phyloP scores from a whole-genome alignment of 2,797 vertebrate species.

The Borostomias antarcticus region DNA sequence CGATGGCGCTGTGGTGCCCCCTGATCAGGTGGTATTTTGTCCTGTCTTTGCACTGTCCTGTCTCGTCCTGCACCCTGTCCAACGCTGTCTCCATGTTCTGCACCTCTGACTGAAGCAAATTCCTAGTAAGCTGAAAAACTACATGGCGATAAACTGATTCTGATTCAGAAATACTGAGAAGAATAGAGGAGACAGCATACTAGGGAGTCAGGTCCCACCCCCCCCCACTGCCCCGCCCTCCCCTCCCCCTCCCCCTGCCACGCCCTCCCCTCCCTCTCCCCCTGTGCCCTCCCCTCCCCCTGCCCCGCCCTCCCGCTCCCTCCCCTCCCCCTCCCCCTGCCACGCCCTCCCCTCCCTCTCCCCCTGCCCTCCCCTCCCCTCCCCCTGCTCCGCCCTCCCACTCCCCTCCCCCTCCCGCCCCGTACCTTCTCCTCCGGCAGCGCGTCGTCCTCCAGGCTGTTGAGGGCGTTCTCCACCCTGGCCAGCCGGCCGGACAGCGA shows the following conservation, averaged over 20 bases:
- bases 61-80: too few relatives aligned
- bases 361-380: too few relatives aligned
- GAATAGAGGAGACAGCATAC: too few relatives aligned
- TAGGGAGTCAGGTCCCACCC: too few relatives aligned
- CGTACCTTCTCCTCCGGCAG: constrained; percentile 84
- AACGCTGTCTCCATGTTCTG: not conserved
- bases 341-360: too few relatives aligned
- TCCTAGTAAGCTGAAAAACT: too few relatives aligned
- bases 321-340: not conserved
- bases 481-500: constrained; percentile 91
- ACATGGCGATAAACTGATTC: too few relatives aligned
- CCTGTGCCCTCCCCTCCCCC: not conserved
- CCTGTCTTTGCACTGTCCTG: too few relatives aligned
- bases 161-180: too few relatives aligned
- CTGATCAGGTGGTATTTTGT: too few relatives aligned
- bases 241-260: not conserved
- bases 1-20: too few relatives aligned
- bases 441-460: constrained; percentile 83
- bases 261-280: not conserved
- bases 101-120: too few relatives aligned
- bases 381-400: not conserved
- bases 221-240: not conserved
- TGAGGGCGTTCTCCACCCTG: constrained; percentile 91
- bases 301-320: not conserved
- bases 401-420: not conserved